Base-by-base conservation (phyloP, 2,797 vertebrate genomes). In the Aviceda leuphotes region DNA sequence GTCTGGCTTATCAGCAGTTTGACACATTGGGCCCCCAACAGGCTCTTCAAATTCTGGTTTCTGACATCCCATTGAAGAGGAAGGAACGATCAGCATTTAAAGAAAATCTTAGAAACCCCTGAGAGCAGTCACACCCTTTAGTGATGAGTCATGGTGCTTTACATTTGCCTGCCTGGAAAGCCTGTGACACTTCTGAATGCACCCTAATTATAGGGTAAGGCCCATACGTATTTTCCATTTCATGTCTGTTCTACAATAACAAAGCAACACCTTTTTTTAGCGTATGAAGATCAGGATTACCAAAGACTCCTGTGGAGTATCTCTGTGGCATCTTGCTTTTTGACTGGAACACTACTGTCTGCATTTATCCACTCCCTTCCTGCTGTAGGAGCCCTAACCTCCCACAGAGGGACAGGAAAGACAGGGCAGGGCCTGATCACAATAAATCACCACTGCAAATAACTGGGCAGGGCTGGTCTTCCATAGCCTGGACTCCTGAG, bases 141-240 rank as follows among this genome's bases (percentile, higher is more conserved):
- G 37, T 43, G 59, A 54, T 92, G 87, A 92, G 78, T 93, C 90
- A 83, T 3, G 1, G 44, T 20, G 39, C 65, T 80, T 96, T 89
- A 77, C 43, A 59, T 94, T 70, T 93, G 81, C 47, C 86, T 83
- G 78, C 44, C 43, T 91, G 71, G 55, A 91, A 87, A 92, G 67
- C 47, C 74, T 33, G 37, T 37, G 71, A 67, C 81, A 83, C 59
- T 72, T 90, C 44, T 88, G 83, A 95, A 68, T 67, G 79, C 83
- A 70, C 79, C 68, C 47, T 88, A 84, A 88, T 95, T 91, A 67
- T 28, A 91, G 91, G 66, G 49, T 90, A 91, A 77, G 50, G 43
- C 55, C 58, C 19, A 17, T 84, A 59, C 9, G 2, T 80, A 61
- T 87, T 94, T 95, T 39, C 83, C 72, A 66, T 93, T 90, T 91